Percentiles rank a stretch among this genome's conserved stretches.
Conservation (phyloP, 1,140 invertebrate genomes). For the Trachelipus rathkii region DNA sequence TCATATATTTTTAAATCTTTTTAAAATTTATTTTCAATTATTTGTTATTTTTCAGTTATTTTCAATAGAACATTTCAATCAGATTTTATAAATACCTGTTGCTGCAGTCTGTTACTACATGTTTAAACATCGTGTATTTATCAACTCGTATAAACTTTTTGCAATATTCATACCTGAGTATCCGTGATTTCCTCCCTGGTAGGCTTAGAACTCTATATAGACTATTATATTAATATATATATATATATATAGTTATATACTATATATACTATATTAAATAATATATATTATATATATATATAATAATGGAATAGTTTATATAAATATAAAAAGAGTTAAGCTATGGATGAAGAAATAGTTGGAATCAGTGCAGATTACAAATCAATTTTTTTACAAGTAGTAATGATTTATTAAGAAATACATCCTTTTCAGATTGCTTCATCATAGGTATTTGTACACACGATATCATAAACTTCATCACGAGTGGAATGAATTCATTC, state of each 20-base stretch:
- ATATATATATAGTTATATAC: too few relatives aligned
- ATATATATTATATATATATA: not conserved
- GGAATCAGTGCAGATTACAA: too few relatives aligned
- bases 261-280: too few relatives aligned
- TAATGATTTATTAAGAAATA: too few relatives aligned
- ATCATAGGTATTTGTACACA: slow-evolving; percentile 70
- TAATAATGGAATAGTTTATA: too few relatives aligned
- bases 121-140: slow-evolving; percentile 66
- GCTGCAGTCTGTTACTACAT: slow-evolving; percentile 58
- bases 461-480: slow-evolving; percentile 82
- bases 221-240: too few relatives aligned
- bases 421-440: slow-evolving; percentile 61
- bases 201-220: not conserved
- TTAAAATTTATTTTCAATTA: slow-evolving; percentile 16
- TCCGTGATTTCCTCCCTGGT: slow-evolving; percentile 84
- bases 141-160: slow-evolving; percentile 63
- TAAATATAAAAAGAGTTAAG: too few relatives aligned
- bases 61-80: slow-evolving; percentile 70
- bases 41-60: slow-evolving; percentile 57
- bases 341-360: too few relatives aligned
- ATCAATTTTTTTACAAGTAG: too few relatives aligned
- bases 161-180: slow-evolving; percentile 70
- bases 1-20: too few relatives aligned
- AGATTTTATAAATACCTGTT: slow-evolving; percentile 64
- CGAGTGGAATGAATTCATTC: too few relatives aligned